These are phyloP conservation scores for Microcebus murinus DNA, from an alignment of 2,113 vertebrate genomes.

Conservation along the genomic window DNA sequence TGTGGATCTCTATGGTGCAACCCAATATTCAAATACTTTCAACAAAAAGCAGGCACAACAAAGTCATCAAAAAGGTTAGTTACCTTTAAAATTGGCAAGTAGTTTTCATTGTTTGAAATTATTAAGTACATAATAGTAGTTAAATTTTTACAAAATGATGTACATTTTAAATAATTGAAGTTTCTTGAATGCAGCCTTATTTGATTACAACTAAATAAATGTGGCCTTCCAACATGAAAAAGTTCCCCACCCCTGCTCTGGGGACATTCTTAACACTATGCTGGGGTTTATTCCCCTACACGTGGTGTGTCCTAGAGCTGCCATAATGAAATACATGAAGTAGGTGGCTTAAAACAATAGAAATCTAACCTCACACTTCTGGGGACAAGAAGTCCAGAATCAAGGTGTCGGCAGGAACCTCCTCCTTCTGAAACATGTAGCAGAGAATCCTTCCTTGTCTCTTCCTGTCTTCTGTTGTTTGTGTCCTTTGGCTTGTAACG, in stretches of 20 bases:
- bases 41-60: no score
- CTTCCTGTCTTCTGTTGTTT: background rate
- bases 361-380: background rate
- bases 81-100: no score
- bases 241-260: background rate
- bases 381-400: background rate
- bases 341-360: background rate
- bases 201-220: no score
- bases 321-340: background rate
- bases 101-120: no score
- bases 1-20: no score
- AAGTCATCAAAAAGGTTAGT: no score
- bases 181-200: no score
- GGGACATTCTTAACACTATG: background rate
- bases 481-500: background rate
- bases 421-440: background rate
- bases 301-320: fast-evolving
- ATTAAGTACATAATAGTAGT: no score
- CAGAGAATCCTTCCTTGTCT: background rate
- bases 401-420: background rate
- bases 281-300: background rate
- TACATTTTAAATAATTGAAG: no score
- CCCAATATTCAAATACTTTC: no score
- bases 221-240: no score
- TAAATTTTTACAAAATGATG: no score